phyloP scores from a whole-genome alignment of 2,113 vertebrate species.

The Lepisosteus oculatus region DNA sequence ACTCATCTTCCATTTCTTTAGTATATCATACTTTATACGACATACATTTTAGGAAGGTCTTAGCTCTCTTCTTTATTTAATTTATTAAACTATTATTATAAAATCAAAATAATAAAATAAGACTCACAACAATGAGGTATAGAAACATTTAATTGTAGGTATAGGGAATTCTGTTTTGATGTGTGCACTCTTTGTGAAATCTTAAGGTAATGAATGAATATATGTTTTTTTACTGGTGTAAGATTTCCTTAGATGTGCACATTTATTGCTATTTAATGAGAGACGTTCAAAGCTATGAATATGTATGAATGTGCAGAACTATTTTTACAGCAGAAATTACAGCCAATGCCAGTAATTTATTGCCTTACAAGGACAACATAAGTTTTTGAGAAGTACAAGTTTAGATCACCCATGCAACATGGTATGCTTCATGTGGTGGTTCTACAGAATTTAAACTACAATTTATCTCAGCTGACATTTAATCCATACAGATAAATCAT shows the following conservation, averaged over 20 bases:
- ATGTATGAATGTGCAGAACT: conserved; percentile 3
- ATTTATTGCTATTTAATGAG: conserved; percentile 4
- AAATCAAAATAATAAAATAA: too few relatives aligned
- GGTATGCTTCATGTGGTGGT: conserved; percentile 23
- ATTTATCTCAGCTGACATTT: conserved; percentile 40
- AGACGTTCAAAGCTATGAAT: conserved; percentile 5
- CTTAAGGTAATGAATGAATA: background rate
- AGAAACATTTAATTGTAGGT: too few relatives aligned
- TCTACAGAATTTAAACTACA: conserved; percentile 25
- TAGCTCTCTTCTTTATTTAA: too few relatives aligned
- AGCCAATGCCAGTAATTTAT: background rate
- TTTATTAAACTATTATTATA: too few relatives aligned
- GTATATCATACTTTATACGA: too few relatives aligned
- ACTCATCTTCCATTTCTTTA: too few relatives aligned
- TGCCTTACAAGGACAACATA: conserved; percentile 4
- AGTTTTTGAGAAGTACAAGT: background rate
- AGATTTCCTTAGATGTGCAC: background rate
- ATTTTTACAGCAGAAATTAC: background rate
- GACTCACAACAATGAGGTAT: too few relatives aligned
- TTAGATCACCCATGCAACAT: conserved; percentile 12
- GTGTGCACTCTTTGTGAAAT: background rate
- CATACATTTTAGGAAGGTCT: too few relatives aligned
- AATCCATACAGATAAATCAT: conserved; percentile 43
- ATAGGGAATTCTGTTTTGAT: too few relatives aligned
- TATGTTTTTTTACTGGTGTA: background rate